Conservation (phyloP, 2,888 invertebrate species). For the Drosophila neoperkinsi region DNA sequence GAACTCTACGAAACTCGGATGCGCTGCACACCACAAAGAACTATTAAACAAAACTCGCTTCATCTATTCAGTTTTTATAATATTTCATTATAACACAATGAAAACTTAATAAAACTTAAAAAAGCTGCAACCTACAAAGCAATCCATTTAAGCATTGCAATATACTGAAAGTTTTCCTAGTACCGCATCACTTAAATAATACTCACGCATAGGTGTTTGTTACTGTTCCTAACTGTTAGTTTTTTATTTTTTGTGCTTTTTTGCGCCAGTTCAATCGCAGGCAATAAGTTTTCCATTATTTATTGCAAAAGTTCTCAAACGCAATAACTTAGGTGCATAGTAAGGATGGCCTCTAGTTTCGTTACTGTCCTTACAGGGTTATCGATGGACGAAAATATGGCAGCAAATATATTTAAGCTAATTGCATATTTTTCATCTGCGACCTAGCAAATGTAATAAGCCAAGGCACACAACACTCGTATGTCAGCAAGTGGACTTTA, state of each 20-base stretch:
- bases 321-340: constrained; percentile 37
- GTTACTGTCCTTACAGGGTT: neutral
- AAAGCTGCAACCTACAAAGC: too few species aligned
- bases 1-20: constrained; percentile 10
- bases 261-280: constrained; percentile 21
- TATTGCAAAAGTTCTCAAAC: constrained; percentile 51
- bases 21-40: constrained; percentile 3
- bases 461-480: constrained; percentile 7
- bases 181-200: constrained; percentile 3
- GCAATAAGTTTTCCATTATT: constrained; percentile 52
- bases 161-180: neutral
- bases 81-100: neutral
- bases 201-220: constrained; percentile 13
- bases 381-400: constrained; percentile 4
- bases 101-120: too few species aligned
- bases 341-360: neutral
- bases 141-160: neutral
- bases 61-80: neutral
- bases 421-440: constrained; percentile 54
- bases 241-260: neutral
- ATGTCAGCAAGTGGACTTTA: constrained; percentile 27
- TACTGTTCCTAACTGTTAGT: neutral
- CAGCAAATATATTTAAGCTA: constrained; percentile 62
- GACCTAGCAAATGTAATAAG: constrained; percentile 16
- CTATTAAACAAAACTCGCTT: neutral